These are phyloP conservation scores for Penelope pileata DNA, from an alignment of 2,113 vertebrate species.

Conservation along the genomic window DNA sequence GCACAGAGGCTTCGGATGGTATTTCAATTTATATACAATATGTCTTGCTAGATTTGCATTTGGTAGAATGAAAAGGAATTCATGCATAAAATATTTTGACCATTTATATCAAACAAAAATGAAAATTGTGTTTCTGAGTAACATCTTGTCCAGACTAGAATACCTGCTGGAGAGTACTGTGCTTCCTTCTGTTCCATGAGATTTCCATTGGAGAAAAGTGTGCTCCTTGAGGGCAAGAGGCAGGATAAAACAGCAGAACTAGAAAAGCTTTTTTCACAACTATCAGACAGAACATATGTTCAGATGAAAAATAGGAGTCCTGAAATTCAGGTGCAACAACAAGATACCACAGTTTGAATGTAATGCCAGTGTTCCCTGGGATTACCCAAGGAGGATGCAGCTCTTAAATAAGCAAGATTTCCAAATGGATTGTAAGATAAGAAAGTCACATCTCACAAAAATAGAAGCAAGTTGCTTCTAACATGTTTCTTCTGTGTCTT, in stretches of 20 bases:
- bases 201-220: neutral
- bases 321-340: neutral
- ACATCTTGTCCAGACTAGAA: neutral
- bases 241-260: neutral
- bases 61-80: neutral
- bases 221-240: neutral
- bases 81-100: neutral
- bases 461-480: neutral
- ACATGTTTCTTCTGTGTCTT: neutral
- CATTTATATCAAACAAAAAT: neutral
- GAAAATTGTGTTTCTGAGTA: neutral
- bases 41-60: neutral
- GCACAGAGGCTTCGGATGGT: neutral
- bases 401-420: neutral
- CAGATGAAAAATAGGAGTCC: neutral
- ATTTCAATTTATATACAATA: neutral
- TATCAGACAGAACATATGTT: neutral
- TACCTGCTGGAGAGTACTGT: neutral
- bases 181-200: neutral
- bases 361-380: neutral
- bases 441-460: neutral
- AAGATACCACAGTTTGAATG: neutral
- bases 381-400: neutral
- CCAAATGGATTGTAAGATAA: neutral
- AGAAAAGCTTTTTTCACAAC: neutral